Conservation (phyloP, 2,888 invertebrate species). For the Leptinotarsa haldemani region DNA sequence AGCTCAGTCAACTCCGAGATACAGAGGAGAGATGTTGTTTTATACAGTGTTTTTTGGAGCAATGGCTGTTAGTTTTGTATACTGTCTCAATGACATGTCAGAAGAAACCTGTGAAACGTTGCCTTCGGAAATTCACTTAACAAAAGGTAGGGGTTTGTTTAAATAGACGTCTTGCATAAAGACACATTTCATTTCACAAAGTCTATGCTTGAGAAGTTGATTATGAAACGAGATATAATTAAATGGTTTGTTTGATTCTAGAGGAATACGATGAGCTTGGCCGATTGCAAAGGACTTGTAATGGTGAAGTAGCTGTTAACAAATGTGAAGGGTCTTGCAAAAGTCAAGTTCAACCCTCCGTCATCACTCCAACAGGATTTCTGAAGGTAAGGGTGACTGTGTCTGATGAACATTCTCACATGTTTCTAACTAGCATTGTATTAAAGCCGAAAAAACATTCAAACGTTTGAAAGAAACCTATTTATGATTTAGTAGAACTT, state of each 20-base stretch:
- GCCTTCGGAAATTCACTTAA: conserved; percentile 87
- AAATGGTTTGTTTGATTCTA: conserved; percentile 59
- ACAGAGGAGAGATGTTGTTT: conserved; percentile 47
- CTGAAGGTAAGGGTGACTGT: conserved; percentile 73
- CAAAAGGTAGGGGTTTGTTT: conserved; percentile 74
- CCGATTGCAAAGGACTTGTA: conserved; percentile 86
- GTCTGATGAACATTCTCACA: too few species aligned
- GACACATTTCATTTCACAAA: not conserved
- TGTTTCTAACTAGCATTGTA: too few species aligned
- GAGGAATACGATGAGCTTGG: conserved; percentile 92
- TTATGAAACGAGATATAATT: too few species aligned
- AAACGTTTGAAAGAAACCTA: too few species aligned
- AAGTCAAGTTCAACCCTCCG: conserved; percentile 92
- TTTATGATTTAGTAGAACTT: too few species aligned
- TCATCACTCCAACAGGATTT: conserved; percentile 89
- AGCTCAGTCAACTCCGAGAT: conserved; percentile 38
- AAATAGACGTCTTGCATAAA: not conserved
- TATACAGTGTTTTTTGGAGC: conserved; percentile 48
- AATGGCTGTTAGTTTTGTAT: conserved; percentile 50
- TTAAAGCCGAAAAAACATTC: too few species aligned
- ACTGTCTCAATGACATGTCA: conserved; percentile 57
- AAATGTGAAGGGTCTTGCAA: conserved; percentile 94
- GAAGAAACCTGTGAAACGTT: conserved; percentile 89
- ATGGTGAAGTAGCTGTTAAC: conserved; percentile 88
- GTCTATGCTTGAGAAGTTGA: too few species aligned